Conservation (phyloP, 2,113 vertebrate species). For the Ptyas mucosa region DNA sequence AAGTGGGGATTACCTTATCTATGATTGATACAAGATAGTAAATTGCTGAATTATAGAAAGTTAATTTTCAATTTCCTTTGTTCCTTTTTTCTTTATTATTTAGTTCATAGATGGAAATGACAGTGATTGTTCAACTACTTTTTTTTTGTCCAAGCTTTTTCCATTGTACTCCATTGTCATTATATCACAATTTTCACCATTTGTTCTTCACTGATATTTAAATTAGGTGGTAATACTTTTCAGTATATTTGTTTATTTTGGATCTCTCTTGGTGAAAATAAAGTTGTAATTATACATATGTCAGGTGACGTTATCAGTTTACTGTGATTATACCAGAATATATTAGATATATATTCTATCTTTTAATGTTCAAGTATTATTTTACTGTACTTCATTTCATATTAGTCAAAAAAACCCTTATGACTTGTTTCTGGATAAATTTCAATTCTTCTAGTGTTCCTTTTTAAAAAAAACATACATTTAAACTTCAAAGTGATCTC, state of each 20-base stretch:
- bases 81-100: conserved; percentile 38
- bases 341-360: not conserved
- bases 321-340: not conserved
- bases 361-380: not conserved
- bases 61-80: conserved; percentile 31
- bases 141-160: conserved; percentile 23
- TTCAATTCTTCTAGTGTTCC: not conserved
- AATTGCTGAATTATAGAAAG: conserved; percentile 24
- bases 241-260: conserved; percentile 1
- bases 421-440: not conserved
- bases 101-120: conserved; percentile 40
- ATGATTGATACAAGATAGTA: not conserved
- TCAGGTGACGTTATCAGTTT: not conserved
- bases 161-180: not conserved
- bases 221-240: conserved; percentile 33
- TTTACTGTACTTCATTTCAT: not conserved
- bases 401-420: not conserved
- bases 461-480: not conserved
- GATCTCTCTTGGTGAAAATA: not conserved
- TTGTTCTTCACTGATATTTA: conserved; percentile 18
- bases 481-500: conserved; percentile 15
- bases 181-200: conserved; percentile 20
- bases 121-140: conserved; percentile 30
- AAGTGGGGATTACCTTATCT: not conserved
- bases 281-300: not conserved